phyloP scores from a whole-genome alignment of 1,140 invertebrate genomes.

The Megalopta genalis region DNA sequence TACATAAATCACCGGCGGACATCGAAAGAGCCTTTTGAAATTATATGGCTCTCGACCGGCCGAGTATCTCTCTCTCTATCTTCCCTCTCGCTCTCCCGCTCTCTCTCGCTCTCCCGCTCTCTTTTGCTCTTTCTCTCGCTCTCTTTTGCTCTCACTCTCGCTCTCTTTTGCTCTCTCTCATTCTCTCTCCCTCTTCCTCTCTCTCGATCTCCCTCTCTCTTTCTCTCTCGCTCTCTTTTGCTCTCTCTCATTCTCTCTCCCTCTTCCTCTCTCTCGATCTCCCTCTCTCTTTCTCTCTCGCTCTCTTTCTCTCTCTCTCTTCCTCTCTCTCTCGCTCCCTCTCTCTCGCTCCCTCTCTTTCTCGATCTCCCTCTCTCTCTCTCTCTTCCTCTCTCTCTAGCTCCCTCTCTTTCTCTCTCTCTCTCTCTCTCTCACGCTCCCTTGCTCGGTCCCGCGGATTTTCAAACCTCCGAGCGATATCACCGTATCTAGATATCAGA shows the following conservation, averaged over 20 bases:
- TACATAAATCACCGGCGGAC: constrained; percentile 63
- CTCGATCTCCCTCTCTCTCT: not conserved
- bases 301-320: too few species aligned
- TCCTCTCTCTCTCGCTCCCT: not conserved
- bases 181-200: not conserved
- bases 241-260: too few species aligned
- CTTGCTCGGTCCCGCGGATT: constrained; percentile 39
- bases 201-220: too few species aligned
- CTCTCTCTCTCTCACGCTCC: not conserved
- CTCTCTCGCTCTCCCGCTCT: too few species aligned
- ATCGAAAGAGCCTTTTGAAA: constrained; percentile 61
- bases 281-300: too few species aligned
- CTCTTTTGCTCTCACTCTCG: too few species aligned
- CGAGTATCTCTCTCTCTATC: not conserved
- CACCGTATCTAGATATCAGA: constrained; percentile 51
- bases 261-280: too few species aligned
- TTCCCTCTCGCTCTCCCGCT: too few species aligned
- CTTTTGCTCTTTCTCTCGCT: too few species aligned
- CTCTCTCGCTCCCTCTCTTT: not conserved
- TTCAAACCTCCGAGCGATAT: constrained; percentile 54
- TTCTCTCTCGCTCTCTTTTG: too few species aligned
- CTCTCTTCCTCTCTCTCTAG: not conserved
- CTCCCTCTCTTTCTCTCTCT: too few species aligned
- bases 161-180: not conserved
- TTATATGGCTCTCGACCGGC: constrained; percentile 44